Percentiles rank a stretch among this genome's conserved stretches.
phyloP scores from a whole-genome alignment of 2,888 invertebrate species.

The Melanophora roralis region DNA sequence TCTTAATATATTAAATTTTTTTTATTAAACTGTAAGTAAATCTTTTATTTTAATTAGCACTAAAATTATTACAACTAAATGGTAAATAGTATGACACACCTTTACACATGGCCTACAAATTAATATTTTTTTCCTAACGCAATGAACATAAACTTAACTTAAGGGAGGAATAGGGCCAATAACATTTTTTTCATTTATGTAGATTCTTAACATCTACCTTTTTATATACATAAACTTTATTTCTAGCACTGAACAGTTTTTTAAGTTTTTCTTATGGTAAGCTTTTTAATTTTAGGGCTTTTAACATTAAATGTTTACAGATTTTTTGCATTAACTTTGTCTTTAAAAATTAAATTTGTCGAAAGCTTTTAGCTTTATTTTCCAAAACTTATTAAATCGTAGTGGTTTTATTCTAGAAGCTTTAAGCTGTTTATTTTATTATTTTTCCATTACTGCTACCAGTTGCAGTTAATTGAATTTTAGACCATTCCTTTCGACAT shows the following conservation, averaged over 20 bases:
- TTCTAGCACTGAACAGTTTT: too few species aligned
- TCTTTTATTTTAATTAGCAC: conserved; percentile 21
- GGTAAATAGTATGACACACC: conserved; percentile 74
- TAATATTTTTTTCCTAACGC: neutral
- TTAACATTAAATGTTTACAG: too few species aligned
- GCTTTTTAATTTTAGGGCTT: too few species aligned
- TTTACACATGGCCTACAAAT: conserved; percentile 71
- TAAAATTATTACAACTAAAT: conserved; percentile 56
- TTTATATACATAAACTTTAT: too few species aligned
- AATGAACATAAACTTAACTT: neutral
- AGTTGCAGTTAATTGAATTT: conserved; percentile 62
- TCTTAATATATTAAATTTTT: conserved; percentile 6
- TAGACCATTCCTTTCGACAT: conserved; percentile 92
- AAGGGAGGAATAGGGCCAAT: neutral
- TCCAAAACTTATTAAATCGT: neutral
- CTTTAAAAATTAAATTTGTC: neutral
- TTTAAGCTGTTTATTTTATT: conserved; percentile 59
- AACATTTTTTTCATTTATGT: too few species aligned
- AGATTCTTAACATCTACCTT: neutral
- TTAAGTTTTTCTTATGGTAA: too few species aligned
- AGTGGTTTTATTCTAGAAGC: conserved; percentile 9
- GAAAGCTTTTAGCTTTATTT: conserved; percentile 21
- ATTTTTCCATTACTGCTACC: conserved; percentile 16
- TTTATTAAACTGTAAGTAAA: too few species aligned
- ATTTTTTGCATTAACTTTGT: too few species aligned